phyloP scores from a whole-genome alignment of 2,888 invertebrate genomes.

The Hypomecis atomaria region DNA sequence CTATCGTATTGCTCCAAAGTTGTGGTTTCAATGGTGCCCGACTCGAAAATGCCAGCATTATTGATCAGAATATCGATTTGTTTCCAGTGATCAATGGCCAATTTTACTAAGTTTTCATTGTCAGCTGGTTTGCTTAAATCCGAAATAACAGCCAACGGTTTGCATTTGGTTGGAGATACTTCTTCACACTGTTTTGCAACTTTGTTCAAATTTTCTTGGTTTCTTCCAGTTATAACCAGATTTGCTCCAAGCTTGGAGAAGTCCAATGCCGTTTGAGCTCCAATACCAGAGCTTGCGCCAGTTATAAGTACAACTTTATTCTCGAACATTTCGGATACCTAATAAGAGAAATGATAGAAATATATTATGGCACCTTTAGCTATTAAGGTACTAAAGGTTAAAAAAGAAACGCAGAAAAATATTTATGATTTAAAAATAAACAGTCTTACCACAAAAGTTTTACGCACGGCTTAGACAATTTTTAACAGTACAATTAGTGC shows the following conservation, averaged over 20 bases:
- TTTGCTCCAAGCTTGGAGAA: slow-evolving; percentile 86
- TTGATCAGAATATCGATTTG: slow-evolving; percentile 91
- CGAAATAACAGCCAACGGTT: slow-evolving; percentile 81
- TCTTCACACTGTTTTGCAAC: slow-evolving; percentile 82
- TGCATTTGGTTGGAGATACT: slow-evolving; percentile 51
- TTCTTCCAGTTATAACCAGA: slow-evolving; percentile 87
- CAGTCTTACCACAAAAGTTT: too few relatives aligned
- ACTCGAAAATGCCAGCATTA: slow-evolving; percentile 91
- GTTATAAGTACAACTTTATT: slow-evolving; percentile 50
- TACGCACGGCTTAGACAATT: too few relatives aligned
- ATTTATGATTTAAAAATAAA: too few relatives aligned
- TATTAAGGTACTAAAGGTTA: too few relatives aligned
- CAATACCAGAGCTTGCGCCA: slow-evolving; percentile 89
- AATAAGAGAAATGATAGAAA: too few relatives aligned
- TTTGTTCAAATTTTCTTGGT: slow-evolving; percentile 86
- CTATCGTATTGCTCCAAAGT: slow-evolving; percentile 91
- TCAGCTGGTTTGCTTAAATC: slow-evolving; percentile 87
- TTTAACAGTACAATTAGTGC: too few relatives aligned
- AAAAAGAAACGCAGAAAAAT: too few relatives aligned
- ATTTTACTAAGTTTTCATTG: slow-evolving; percentile 84
- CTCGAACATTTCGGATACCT: too few relatives aligned
- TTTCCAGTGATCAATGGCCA: slow-evolving; percentile 86
- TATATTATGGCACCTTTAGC: too few relatives aligned
- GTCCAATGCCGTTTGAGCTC: slow-evolving; percentile 86
- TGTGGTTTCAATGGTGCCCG: slow-evolving; percentile 91